Percentiles rank a stretch among this genome's conserved stretches.
Evolutionary conservation across 2,888 invertebrate genomes (phyloP).

Genomic region (Erebia palarica): DNA sequence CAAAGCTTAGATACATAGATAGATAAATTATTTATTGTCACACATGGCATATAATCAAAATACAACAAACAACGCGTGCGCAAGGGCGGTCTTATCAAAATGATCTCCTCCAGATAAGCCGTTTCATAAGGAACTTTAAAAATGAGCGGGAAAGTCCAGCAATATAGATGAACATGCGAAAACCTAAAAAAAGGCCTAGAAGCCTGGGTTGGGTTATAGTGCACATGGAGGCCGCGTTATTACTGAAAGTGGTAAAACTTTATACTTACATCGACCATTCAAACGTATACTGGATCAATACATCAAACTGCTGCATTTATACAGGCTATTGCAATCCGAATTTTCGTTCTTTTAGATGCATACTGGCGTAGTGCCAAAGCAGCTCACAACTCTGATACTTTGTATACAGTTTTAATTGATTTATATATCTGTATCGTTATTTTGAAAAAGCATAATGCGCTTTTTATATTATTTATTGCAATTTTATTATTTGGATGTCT

Average conservation of each 20-base stretch:
- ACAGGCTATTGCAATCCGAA: slow-evolving; percentile 13
- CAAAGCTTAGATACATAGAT: too few relatives aligned
- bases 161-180: background rate
- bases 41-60: too few relatives aligned
- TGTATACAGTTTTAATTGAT: slow-evolving; percentile 18
- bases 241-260: background rate
- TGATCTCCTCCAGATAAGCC: too few relatives aligned
- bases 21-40: too few relatives aligned
- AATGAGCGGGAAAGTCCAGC: too few relatives aligned
- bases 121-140: too few relatives aligned
- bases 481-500: too few relatives aligned
- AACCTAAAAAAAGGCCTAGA: background rate
- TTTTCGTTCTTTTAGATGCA: slow-evolving; percentile 20
- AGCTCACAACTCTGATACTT: slow-evolving; percentile 13
- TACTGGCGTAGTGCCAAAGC: slow-evolving; percentile 14
- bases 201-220: background rate
- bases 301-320: slow-evolving; percentile 19
- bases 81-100: too few relatives aligned
- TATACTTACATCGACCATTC: slow-evolving; percentile 1
- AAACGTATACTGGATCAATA: slow-evolving; percentile 4
- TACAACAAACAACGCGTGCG: too few relatives aligned
- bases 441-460: background rate
- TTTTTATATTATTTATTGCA: background rate
- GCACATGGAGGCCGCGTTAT: background rate
- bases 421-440: too few relatives aligned